phyloP scores from a whole-genome alignment of 2,113 vertebrate genomes.

The Synchiropus splendidus region DNA sequence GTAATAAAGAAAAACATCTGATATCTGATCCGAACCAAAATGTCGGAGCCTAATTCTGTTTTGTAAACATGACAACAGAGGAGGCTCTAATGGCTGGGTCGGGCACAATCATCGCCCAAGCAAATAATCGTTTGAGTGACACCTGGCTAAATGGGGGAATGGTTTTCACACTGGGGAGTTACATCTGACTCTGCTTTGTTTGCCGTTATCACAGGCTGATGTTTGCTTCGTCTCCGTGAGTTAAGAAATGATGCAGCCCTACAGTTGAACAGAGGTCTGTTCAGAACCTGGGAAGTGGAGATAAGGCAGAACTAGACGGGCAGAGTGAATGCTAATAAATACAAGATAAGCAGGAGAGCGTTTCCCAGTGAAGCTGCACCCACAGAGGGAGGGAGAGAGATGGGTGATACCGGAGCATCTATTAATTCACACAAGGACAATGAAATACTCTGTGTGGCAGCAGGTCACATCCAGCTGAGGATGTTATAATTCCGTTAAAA shows the following conservation, averaged over 20 bases:
- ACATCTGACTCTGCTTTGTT: slow-evolving; percentile 7
- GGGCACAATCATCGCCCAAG: neutral
- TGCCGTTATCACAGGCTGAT: neutral
- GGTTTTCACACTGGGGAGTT: neutral
- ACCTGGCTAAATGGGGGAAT: neutral
- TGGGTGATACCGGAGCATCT: no score
- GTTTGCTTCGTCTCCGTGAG: slow-evolving; percentile 6
- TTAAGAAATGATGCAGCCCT: neutral
- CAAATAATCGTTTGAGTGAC: neutral
- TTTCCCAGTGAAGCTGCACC: neutral
- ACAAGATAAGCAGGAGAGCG: slow-evolving; percentile 1
- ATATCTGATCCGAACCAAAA: no score
- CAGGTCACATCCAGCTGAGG: no score
- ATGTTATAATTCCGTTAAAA: no score
- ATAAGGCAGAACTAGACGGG: neutral
- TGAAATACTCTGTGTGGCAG: no score
- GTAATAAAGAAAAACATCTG: no score
- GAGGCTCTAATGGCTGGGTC: neutral
- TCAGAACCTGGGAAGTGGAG: neutral
- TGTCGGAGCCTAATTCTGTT: no score
- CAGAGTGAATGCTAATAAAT: neutral
- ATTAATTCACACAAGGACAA: neutral
- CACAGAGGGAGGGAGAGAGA: neutral
- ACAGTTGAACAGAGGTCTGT: neutral
- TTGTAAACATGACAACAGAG: slow-evolving; percentile 5